A percentile compares a stretch with the other conserved stretches of the same genome.
These are phyloP conservation scores for Acrocera orbiculus DNA, from an alignment of 2,888 invertebrate species.

Conservation along the genomic window DNA sequence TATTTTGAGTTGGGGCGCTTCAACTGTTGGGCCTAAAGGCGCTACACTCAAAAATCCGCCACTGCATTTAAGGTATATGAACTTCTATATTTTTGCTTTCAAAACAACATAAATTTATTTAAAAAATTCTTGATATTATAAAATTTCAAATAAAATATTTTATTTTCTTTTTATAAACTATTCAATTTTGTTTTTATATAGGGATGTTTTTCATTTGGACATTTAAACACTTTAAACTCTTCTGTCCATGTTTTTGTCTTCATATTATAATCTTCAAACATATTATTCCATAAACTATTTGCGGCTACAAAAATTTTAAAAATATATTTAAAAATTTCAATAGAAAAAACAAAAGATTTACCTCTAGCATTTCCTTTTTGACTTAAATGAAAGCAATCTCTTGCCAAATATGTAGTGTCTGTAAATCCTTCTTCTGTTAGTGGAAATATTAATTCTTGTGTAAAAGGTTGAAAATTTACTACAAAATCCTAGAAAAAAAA, in stretches of 20 bases:
- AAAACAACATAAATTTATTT: no score
- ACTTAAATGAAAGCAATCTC: conserved; percentile 46
- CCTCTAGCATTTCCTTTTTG: conserved; percentile 40
- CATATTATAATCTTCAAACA: conserved; percentile 35
- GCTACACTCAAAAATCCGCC: no score
- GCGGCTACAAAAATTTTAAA: conserved; percentile 24
- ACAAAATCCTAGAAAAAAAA: conserved; percentile 35
- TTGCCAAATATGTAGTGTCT: conserved; percentile 36
- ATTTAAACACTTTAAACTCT: conserved; percentile 21
- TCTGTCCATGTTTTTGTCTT: conserved; percentile 26
- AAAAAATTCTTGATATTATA: no score
- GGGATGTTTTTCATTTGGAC: conserved; percentile 23
- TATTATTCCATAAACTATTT: conserved; percentile 42
- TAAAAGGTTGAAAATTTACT: conserved; percentile 37
- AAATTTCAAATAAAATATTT: no score
- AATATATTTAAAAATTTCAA: background rate
- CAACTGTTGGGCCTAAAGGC: no score
- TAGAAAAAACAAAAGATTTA: conserved; percentile 16
- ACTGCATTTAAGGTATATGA: no score
- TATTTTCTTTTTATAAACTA: no score
- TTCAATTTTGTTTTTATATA: conserved; percentile 26
- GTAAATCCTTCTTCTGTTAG: conserved; percentile 24
- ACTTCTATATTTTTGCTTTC: no score
- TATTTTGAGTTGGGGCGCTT: no score
- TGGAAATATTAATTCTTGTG: conserved; percentile 31